phyloP scores from a whole-genome alignment of 2,113 vertebrate species.

The Stomatorhinus ivindoensis region DNA sequence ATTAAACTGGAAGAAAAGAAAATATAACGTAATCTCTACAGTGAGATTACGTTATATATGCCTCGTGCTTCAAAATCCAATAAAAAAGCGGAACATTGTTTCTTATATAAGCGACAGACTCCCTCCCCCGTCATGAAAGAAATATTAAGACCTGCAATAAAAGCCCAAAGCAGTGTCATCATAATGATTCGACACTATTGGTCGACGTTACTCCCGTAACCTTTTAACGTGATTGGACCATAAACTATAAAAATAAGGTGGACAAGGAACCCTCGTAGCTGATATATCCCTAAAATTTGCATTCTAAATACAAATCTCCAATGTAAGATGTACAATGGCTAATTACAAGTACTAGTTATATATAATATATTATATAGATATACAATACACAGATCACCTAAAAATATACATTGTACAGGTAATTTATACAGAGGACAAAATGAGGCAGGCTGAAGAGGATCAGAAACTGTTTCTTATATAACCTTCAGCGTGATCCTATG shows the following conservation, averaged over 20 bases:
- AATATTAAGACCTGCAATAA: not conserved
- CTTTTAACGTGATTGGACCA: not conserved
- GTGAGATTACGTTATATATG: not conserved
- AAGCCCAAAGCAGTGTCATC: not conserved
- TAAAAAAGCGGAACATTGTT: not conserved
- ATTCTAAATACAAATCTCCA: slow-evolving; percentile 16
- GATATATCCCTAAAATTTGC: not conserved
- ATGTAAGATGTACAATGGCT: slow-evolving; percentile 29
- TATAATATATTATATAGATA: not conserved
- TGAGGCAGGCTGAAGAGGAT: not conserved
- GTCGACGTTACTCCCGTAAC: not conserved
- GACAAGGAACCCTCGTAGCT: not conserved
- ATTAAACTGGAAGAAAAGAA: not conserved
- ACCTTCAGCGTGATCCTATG: not conserved
- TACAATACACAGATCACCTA: slow-evolving; percentile 20
- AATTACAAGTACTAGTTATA: slow-evolving; percentile 21
- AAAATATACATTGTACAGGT: slow-evolving; percentile 33
- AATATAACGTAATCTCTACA: not conserved
- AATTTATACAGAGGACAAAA: slow-evolving; percentile 18
- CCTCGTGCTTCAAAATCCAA: not conserved
- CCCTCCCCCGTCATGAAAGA: not conserved
- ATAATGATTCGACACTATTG: not conserved
- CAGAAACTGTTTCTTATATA: not conserved
- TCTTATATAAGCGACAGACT: not conserved
- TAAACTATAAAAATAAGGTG: slow-evolving; percentile 2